Evolutionary conservation across 1,140 invertebrate species (phyloP), one percentile per base, ranked within the genome.

Genomic region (Arion vulgaris): DNA sequence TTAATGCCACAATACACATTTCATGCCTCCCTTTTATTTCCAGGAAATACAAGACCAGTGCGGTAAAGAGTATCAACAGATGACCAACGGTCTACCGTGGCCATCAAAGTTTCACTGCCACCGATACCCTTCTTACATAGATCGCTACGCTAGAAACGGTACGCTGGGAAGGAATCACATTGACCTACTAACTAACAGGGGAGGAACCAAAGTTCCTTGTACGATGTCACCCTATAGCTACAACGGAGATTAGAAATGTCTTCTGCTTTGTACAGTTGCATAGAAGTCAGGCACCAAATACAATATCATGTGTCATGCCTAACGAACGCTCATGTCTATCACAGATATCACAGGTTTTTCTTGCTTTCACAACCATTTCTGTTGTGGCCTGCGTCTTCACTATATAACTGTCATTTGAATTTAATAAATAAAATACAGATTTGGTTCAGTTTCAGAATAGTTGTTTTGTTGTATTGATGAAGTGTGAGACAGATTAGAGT

Each of bases 21-120:
- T 19, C 26, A 5, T 76, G 26, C 11, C 4, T 41, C 9, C 26
- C 45, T 76, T 23, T 53, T 49, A 39, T 49, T 0, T n/a, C 0
- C 66, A 80, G 78, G 78, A 84, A 72, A 82, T 85, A 32, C 80
- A 68, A 17, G 69, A 81, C 28, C 66, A 84, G 39, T 84, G 84
- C 69, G 76, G 78, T 32, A 49, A 69, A 0, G 71, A 83, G 78
- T 85, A 82, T 45, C 71, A 83, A 15, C 68, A 80, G 19, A 49
- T n/a, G 34, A 74, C 84, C 36, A 45, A 38, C 32, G 85, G 85
- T n/a, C 49, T 86, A 5, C 84, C 84, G 45, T 86, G 85, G 85
- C 85, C 85, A 45, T 80, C 81, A 19, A 86, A 86, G 72, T 80
- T 86, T 23, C 85, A 86, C 77, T 86, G 85, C 32, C 84, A 86